phyloP scores from a whole-genome alignment of 2,888 invertebrate genomes.

The Onchidella celtica region DNA sequence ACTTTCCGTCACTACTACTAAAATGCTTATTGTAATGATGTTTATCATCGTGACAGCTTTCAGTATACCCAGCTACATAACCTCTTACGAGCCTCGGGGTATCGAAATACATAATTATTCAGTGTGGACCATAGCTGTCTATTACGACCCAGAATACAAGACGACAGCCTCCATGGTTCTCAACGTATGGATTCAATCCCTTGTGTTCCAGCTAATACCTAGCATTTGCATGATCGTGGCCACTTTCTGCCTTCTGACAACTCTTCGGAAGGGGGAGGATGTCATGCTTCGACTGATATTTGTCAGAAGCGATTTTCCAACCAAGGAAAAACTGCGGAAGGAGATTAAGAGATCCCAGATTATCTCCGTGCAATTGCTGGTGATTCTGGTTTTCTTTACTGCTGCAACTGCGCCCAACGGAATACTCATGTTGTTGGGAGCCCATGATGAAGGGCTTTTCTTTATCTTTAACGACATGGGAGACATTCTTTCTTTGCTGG shows the following conservation, averaged over 20 bases:
- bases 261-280: constrained; percentile 79
- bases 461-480: constrained; percentile 83
- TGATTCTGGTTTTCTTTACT: constrained; percentile 91
- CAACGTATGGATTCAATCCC: constrained; percentile 94
- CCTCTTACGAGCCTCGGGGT: constrained; percentile 69
- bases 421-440: constrained; percentile 87
- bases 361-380: constrained; percentile 93
- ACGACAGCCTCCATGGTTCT: constrained; percentile 80
- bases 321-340: constrained; percentile 58
- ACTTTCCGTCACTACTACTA: constrained; percentile 90
- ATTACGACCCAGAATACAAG: too few species aligned
- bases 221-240: constrained; percentile 93
- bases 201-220: constrained; percentile 94
- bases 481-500: constrained; percentile 93
- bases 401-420: constrained; percentile 94
- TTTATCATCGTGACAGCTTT: constrained; percentile 71
- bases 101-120: constrained; percentile 76
- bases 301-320: constrained; percentile 62
- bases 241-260: constrained; percentile 82
- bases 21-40: constrained; percentile 87
- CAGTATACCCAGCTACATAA: constrained; percentile 79
- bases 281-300: constrained; percentile 70
- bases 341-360: constrained; percentile 82
- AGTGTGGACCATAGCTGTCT: constrained; percentile 82
- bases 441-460: constrained; percentile 86